Conservation (phyloP, 2,888 invertebrate genomes). For the Serrognathus titanus region DNA sequence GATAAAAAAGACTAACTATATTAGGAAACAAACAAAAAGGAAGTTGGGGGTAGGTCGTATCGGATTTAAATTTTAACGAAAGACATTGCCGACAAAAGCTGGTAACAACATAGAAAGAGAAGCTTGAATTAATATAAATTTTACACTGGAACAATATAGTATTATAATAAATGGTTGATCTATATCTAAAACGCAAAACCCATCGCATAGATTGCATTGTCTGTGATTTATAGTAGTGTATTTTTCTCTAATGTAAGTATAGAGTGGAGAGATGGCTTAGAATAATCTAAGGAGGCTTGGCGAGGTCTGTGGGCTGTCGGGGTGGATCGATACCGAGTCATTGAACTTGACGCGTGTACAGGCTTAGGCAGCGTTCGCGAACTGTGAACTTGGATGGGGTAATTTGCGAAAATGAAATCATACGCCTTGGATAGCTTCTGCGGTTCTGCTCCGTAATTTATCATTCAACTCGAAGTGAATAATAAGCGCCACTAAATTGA, state of each 20-base stretch:
- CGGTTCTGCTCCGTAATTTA: background rate
- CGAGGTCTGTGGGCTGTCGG: slow-evolving; percentile 35
- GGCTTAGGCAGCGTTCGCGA: background rate
- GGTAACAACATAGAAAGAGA: no score
- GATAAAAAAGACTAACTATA: no score
- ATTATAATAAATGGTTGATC: slow-evolving; percentile 1
- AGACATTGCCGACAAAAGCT: no score
- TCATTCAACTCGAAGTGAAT: background rate
- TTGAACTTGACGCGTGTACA: slow-evolving; percentile 37
- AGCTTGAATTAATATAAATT: no score
- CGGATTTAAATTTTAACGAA: no score
- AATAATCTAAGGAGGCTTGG: slow-evolving; percentile 28
- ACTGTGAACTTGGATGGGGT: background rate
- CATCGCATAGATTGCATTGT: slow-evolving; percentile 11
- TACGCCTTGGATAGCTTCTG: background rate
- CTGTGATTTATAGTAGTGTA: slow-evolving; percentile 21
- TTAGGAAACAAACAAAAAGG: no score
- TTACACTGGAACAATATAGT: background rate
- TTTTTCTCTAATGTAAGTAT: slow-evolving; percentile 25
- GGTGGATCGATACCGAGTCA: slow-evolving; percentile 34
- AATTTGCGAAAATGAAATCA: background rate
- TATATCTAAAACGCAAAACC: slow-evolving; percentile 1
- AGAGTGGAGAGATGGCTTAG: slow-evolving; percentile 20
- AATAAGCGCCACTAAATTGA: no score
- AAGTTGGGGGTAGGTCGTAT: no score